Conservation (phyloP, 2,113 vertebrate genomes). For the Takifugu bimaculatus region DNA sequence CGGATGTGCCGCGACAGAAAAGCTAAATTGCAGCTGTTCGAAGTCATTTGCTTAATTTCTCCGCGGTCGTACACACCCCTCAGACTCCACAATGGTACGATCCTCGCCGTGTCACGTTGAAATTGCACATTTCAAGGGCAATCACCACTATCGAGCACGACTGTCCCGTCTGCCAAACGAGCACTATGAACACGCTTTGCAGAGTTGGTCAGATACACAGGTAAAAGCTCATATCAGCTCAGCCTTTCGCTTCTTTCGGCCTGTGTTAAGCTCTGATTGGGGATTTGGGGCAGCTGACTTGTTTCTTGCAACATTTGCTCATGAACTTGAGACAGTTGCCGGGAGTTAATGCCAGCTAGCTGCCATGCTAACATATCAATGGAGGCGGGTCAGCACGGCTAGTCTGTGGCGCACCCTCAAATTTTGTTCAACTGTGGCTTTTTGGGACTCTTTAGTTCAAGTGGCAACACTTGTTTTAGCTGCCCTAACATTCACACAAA, state of each 20-base stretch:
- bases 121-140: conserved; percentile 73
- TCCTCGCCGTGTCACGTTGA: conserved; percentile 52
- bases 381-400: background rate
- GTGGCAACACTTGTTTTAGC: no score
- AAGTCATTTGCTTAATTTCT: background rate
- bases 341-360: conserved; percentile 29
- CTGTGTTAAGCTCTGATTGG: background rate
- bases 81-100: conserved; percentile 49
- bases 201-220: conserved; percentile 69
- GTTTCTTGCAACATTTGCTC: background rate
- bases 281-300: background rate
- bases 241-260: background rate
- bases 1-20: background rate
- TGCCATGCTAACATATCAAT: conserved; percentile 42
- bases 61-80: conserved; percentile 10
- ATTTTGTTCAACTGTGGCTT: background rate
- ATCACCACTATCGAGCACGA: background rate
- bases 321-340: conserved; percentile 26
- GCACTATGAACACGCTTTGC: conserved; percentile 64
- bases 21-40: background rate
- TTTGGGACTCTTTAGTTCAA: background rate
- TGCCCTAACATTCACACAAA: no score
- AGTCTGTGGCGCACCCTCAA: conserved; percentile 16
- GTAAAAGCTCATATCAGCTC: conserved; percentile 46
- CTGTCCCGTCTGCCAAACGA: background rate